Conservation (phyloP, 2,797 vertebrate species). For the Phoeniculus purpureus region DNA sequence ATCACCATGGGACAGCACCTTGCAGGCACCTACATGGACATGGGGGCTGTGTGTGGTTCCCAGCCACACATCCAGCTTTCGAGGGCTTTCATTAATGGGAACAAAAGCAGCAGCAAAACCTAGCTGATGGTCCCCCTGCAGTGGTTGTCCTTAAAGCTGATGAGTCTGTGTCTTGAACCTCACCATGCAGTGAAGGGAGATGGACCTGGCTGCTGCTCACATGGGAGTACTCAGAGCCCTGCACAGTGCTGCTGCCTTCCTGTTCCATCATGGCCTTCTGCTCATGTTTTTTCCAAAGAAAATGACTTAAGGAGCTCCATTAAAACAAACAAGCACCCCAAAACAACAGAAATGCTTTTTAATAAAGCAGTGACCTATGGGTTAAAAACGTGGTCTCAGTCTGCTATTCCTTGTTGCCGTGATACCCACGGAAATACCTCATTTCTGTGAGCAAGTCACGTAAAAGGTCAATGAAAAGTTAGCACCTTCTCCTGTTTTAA, state of each 20-base stretch:
- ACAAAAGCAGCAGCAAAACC: background rate
- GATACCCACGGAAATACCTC: background rate
- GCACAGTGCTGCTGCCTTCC: background rate
- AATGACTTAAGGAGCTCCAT: background rate
- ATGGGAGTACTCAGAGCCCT: fast-evolving
- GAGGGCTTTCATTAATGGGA: background rate
- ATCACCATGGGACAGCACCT: fast-evolving
- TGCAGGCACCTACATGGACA: background rate
- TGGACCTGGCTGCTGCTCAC: background rate
- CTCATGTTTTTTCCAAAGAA: background rate
- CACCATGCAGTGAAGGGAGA: background rate
- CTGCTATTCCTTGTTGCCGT: background rate
- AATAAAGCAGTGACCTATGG: background rate
- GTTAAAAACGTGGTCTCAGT: background rate
- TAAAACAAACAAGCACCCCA: background rate
- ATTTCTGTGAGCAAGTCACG: background rate
- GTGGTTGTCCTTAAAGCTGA: background rate
- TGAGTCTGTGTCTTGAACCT: background rate
- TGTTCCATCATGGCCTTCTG: background rate
- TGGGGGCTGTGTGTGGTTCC: fast-evolving
- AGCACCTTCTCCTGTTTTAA: background rate
- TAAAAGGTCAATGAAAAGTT: background rate
- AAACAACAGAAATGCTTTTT: background rate
- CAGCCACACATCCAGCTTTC: fast-evolving
- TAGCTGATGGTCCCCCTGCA: background rate